Percentiles rank a stretch among this genome's conserved stretches.
Conservation (phyloP, 2,888 invertebrate species). For the Ectemnius cavifrons region DNA sequence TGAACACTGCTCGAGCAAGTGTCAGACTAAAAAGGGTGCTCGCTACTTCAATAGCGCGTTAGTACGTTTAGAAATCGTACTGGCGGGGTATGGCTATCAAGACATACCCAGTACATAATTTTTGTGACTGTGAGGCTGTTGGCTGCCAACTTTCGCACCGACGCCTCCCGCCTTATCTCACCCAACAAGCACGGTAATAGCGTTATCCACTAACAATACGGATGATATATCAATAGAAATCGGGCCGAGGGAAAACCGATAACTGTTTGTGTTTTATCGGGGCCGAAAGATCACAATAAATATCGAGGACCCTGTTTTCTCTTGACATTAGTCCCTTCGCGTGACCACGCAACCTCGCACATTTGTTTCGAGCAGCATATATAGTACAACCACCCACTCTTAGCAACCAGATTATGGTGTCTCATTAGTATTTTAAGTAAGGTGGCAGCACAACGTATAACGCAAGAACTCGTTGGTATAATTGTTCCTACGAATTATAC, state of each 20-base stretch:
- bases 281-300: background rate
- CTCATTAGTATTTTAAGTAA: slow-evolving; percentile 2
- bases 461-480: background rate
- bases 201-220: background rate
- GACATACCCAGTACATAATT: slow-evolving; percentile 92
- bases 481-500: too few species aligned
- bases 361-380: background rate
- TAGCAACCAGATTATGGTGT: background rate
- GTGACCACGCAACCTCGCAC: background rate
- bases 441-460: background rate
- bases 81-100: slow-evolving; percentile 91
- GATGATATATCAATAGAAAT: background rate
- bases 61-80: slow-evolving; percentile 74
- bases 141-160: slow-evolving; percentile 84
- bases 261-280: background rate
- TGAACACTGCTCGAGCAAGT: accelerated
- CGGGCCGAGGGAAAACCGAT: background rate
- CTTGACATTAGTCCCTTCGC: background rate
- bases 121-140: slow-evolving; percentile 85
- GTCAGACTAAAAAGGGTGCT: slow-evolving; percentile 76
- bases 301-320: background rate
- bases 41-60: slow-evolving; percentile 86
- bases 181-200: background rate
- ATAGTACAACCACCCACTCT: background rate
- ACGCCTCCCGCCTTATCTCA: slow-evolving; percentile 79